phyloP scores from a whole-genome alignment of 2,888 invertebrate genomes.

The Hymenopus coronatus region DNA sequence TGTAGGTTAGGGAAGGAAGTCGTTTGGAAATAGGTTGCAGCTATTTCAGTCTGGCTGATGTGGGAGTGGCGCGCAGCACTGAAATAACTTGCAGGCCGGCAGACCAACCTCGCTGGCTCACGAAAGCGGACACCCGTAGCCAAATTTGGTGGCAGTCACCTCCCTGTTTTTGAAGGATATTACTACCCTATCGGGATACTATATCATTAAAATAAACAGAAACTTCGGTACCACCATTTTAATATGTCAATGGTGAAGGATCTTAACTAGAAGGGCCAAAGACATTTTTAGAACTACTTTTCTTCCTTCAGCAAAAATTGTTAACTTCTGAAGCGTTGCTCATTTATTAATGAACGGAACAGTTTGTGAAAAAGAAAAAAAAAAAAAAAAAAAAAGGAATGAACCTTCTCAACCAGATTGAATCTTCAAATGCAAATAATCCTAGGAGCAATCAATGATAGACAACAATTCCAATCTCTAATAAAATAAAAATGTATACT shows the following conservation, averaged over 20 bases:
- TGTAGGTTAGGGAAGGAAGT: not conserved
- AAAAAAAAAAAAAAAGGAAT: too few relatives aligned
- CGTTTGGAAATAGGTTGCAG: not conserved
- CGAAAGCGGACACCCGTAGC: not conserved
- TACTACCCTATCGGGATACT: not conserved
- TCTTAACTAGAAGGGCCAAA: not conserved
- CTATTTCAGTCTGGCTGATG: not conserved
- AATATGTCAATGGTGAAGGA: not conserved
- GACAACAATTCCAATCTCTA: too few relatives aligned
- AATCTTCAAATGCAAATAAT: too few relatives aligned
- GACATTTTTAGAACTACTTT: too few relatives aligned
- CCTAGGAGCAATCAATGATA: too few relatives aligned
- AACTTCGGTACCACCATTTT: not conserved
- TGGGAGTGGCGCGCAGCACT: not conserved
- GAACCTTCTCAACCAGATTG: too few relatives aligned
- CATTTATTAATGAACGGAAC: too few relatives aligned
- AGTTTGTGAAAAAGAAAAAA: too few relatives aligned
- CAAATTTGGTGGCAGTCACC: not conserved
- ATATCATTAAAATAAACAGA: not conserved
- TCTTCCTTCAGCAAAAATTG: too few relatives aligned
- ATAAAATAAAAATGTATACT: too few relatives aligned
- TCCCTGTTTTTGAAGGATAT: not conserved
- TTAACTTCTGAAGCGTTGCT: too few relatives aligned
- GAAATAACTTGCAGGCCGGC: not conserved
- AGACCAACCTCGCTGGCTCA: not conserved